Conservation (phyloP, 2,797 vertebrate species). For the Enteromius trimaculatus region DNA sequence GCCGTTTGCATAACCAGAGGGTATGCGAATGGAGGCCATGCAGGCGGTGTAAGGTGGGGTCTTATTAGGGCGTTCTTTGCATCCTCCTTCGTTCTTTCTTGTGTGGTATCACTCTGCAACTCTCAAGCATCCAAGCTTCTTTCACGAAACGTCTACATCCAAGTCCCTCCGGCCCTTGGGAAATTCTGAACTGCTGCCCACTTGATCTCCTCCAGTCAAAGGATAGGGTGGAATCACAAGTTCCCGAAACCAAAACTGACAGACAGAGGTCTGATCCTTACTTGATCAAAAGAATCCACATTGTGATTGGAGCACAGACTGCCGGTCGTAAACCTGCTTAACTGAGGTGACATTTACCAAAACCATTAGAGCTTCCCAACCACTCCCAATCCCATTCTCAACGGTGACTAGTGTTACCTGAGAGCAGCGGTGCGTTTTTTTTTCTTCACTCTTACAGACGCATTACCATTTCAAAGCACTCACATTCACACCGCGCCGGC, state of each 20-base stretch:
- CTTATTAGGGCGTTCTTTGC: neutral
- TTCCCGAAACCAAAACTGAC: neutral
- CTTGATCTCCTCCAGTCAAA: constrained; percentile 6
- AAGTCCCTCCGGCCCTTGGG: neutral
- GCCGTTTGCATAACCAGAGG: neutral
- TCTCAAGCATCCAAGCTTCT: constrained; percentile 29
- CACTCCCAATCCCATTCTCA: neutral
- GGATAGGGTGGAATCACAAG: neutral
- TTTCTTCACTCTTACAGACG: constrained; percentile 7
- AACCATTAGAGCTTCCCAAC: constrained; percentile 4
- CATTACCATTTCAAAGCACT: constrained; percentile 52
- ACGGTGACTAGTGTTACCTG: constrained; percentile 13
- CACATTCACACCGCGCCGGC: neutral
- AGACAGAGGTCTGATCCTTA: neutral
- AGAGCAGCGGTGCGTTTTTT: neutral
- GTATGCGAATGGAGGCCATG: neutral
- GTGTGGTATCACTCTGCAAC: constrained; percentile 5
- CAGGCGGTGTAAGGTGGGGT: neutral
- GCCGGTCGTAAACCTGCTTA: neutral
- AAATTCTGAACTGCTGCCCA: constrained; percentile 7
- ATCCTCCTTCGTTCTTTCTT: neutral
- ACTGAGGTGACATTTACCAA: neutral
- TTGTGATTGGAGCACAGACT: constrained; percentile 8
- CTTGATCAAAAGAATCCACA: neutral
- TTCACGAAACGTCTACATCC: constrained; percentile 19